phyloP scores from a whole-genome alignment of 1,140 invertebrate genomes.

The Sinonovacula constricta region DNA sequence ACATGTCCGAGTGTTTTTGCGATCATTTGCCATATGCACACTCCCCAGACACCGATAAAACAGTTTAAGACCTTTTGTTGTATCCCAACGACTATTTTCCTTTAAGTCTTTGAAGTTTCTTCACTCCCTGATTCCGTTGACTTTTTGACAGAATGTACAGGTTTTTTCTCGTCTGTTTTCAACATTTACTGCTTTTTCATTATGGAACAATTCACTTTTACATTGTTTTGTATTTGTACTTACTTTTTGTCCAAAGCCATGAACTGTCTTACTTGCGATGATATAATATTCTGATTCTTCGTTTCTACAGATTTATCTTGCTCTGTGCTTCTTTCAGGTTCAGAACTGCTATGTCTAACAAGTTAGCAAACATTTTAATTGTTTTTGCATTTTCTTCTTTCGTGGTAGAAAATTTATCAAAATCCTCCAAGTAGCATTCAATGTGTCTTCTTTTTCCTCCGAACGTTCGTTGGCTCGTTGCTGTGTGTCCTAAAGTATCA shows the following conservation, averaged over 20 bases:
- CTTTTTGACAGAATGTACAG: too few relatives aligned
- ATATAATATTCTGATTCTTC: conserved; percentile 11
- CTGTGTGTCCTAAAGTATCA: conserved; percentile 39
- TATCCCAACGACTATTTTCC: background rate
- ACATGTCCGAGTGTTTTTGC: background rate
- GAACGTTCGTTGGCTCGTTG: conserved; percentile 6
- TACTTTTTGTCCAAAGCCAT: background rate
- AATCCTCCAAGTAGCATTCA: conserved; percentile 31
- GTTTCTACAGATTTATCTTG: background rate
- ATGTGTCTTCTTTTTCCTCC: conserved; percentile 10
- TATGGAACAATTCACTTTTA: background rate
- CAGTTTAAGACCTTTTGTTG: background rate
- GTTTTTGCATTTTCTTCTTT: conserved; percentile 21
- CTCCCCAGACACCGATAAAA: conserved; percentile 1
- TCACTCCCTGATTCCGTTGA: conserved; percentile 3
- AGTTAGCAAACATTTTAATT: conserved; percentile 13
- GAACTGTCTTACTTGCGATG: background rate
- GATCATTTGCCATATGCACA: background rate
- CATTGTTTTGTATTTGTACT: background rate
- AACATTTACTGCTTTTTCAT: background rate
- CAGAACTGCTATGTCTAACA: conserved; percentile 13
- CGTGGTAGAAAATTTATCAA: conserved; percentile 33
- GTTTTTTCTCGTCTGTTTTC: too few relatives aligned
- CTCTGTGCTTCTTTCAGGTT: conserved; percentile 18
- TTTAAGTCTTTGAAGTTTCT: background rate